phyloP scores from a whole-genome alignment of 2,888 invertebrate genomes.

The Pseudoips prasinana region DNA sequence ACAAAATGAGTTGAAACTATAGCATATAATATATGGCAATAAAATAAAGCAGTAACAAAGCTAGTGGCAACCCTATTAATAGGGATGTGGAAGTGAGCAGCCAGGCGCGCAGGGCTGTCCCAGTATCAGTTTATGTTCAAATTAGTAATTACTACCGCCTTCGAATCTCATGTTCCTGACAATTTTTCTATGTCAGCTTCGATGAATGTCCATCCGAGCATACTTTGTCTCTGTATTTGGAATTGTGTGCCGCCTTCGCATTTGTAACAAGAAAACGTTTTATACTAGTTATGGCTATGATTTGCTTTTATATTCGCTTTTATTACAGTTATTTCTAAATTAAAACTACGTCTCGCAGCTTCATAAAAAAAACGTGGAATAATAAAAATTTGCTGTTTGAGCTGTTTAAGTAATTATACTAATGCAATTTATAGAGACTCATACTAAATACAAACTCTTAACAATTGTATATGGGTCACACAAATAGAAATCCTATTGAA shows the following conservation, averaged over 20 bases:
- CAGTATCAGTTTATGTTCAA: constrained; percentile 41
- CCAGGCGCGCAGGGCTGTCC: constrained; percentile 31
- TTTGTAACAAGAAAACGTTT: constrained; percentile 13
- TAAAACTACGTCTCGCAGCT: no score
- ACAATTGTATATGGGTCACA: no score
- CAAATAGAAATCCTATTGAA: no score
- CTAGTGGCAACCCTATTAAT: constrained; percentile 1
- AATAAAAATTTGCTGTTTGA: no score
- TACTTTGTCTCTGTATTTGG: constrained; percentile 29
- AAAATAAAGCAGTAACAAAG: no score
- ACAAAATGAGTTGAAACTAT: no score
- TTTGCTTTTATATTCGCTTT: constrained; percentile 12
- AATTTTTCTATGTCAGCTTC: constrained; percentile 34
- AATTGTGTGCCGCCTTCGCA: constrained; percentile 23
- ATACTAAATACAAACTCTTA: no score
- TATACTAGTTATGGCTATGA: constrained; percentile 9
- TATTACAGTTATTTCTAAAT: no score
- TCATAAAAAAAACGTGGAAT: no score
- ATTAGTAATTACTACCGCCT: constrained; percentile 36
- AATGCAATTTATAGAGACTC: no score
- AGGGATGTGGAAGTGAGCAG: constrained; percentile 24
- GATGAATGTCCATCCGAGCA: constrained; percentile 21
- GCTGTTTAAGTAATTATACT: no score
- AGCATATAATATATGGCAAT: no score
- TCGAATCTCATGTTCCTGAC: constrained; percentile 28